Evolutionary conservation across 2,888 invertebrate genomes (phyloP), one percentile per base, ranked within the genome.

Genomic region (Xylota sylvarum): DNA sequence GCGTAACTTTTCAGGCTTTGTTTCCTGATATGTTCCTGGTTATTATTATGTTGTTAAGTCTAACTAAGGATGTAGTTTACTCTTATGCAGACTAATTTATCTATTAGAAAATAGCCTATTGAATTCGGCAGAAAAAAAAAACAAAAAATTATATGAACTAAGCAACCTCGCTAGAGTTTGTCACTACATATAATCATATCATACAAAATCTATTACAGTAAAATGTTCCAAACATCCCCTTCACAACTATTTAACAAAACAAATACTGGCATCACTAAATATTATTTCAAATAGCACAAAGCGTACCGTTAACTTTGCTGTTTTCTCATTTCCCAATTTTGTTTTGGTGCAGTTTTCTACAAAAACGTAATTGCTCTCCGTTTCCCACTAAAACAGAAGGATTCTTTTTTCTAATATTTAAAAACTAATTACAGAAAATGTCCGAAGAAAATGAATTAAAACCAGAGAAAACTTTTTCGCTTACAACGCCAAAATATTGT

Each of bases 271-370:
- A 73, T 50, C 73, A 73, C 62, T 73, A 0, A 55, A 17, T n/a
- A 23, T 0, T 19, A 23, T 52, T 19, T n/a, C 0, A 56, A 19
- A 10, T 5, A 23, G 12, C 12, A 23, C 58, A 37, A 0, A 65
- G 12, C 19, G 40, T 23, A 81, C 81, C 76, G 81, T 81, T 81
- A 76, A 64, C 9, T 14, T 77, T 65, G 46, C 62, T 40, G 48
- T 64, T 55, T 82, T 64, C 35, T 4, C 6, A 4, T 4, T 7
- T 9, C 12, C 0, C 14, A 14, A 50, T 30, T 64, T 58, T 81
- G 67, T 67, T 81, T 81, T 81, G 46, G 52, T 55, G 32, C 27
- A 64, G 56, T 70, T 56, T 69, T 14, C 1, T 43, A 12, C 69
- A 3, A 14, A 19, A 19, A 7, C 55, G 6, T 14, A 19, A 35